Base-by-base conservation (phyloP, 2,797 vertebrate genomes). In the Darevskia mixta region DNA sequence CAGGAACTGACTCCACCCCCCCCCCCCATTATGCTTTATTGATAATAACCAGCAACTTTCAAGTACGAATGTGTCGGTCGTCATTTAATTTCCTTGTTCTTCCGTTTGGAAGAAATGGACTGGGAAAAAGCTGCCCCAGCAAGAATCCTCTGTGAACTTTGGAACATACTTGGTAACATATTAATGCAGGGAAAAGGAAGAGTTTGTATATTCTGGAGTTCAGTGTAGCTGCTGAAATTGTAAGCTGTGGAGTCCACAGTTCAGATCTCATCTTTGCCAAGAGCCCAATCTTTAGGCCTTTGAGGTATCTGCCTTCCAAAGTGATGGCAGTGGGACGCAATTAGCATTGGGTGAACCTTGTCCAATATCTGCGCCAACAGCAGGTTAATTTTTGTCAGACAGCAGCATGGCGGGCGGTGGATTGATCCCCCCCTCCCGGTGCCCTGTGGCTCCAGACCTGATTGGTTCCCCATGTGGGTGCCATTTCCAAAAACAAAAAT, bases 141-240 rank as follows among this genome's bases (percentile, higher is more conserved):
- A 0, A 38, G 71, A 69, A 90, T 82, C 67, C 10, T 83, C 87
- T 23, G 35, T 1, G 0, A 82, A 58, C 2, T 85, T 91, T 90
- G 89, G 38, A 94, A 91, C 61, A 75, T 45, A 72, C 27, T 69
- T 77, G 69, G 75, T 73, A n/a, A 25, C 45, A 20, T 86, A 78
- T 88, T 92, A 91, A 89, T 83, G 84, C 2, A 2, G 79, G 91
- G 55, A 8, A 82, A 83, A 94, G 92, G 96, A 96, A 91, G 81
- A 27, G 32, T 41, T 29, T 64, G n/a, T 61, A 96, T 75, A 55
- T 89, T 95, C 94, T 94, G 32, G 15, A 58, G 29, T 13, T 1
- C 75, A 25, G n/a, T 23, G 76, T 27, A 71, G 43, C 25, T 45
- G 43, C 17, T 27, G 58, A 55, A 45, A 13, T 25, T 67, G 58